Conservation (phyloP, 1,140 invertebrate genomes). For the Sesamia nonagrioides region DNA sequence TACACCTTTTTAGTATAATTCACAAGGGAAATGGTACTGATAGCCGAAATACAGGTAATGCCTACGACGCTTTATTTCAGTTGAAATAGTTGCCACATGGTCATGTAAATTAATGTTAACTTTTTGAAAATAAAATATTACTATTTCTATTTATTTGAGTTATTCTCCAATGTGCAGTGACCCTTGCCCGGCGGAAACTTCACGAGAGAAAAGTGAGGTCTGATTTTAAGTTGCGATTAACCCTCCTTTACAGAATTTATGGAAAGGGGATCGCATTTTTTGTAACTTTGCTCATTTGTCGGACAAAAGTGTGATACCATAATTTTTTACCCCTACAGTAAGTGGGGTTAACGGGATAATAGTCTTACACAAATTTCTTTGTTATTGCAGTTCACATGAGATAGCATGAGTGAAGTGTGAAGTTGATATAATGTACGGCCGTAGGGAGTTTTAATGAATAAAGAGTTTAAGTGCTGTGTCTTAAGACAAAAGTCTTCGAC, state of each 20-base stretch:
- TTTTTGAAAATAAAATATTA: too few species aligned
- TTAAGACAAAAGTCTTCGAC: too few species aligned
- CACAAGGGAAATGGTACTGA: too few species aligned
- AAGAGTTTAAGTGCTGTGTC: too few species aligned
- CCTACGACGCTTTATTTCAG: too few species aligned
- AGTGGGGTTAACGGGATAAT: slow-evolving; percentile 18
- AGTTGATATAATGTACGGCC: too few species aligned
- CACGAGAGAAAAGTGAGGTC: slow-evolving; percentile 47
- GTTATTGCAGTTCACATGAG: background rate
- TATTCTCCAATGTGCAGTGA: slow-evolving; percentile 1
- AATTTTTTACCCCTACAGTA: background rate
- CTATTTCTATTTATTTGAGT: background rate
- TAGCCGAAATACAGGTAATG: too few species aligned
- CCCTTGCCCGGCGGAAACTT: slow-evolving; percentile 17
- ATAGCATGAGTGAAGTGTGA: too few species aligned
- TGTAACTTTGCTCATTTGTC: slow-evolving; percentile 32
- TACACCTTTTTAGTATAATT: too few species aligned
- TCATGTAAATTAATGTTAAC: too few species aligned
- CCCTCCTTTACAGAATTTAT: slow-evolving; percentile 49
- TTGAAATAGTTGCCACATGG: too few species aligned
- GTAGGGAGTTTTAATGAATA: too few species aligned
- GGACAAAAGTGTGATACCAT: background rate
- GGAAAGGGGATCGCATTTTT: slow-evolving; percentile 29
- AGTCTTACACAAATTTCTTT: background rate
- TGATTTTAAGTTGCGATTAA: slow-evolving; percentile 51